Percentiles rank a stretch among this genome's conserved stretches.
Conservation (phyloP, 2,113 vertebrate species). For the Cairina moschata region DNA sequence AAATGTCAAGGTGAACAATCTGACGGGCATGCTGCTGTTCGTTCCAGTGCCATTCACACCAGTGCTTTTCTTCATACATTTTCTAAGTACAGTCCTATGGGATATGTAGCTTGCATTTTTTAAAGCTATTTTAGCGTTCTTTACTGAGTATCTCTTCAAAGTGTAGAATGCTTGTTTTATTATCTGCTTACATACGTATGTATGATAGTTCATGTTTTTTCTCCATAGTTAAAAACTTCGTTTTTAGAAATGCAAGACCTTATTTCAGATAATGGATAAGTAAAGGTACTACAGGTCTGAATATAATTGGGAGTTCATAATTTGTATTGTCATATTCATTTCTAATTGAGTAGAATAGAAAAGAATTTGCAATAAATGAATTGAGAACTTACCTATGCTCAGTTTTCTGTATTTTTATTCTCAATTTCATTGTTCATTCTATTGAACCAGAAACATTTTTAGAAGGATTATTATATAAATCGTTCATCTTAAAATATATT, state of each 20-base stretch:
- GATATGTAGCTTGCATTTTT: background rate
- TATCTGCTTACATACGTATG: background rate
- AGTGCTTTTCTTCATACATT: background rate
- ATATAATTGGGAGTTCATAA: background rate
- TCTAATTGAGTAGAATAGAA: background rate
- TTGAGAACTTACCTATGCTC: background rate
- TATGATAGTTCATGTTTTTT: background rate
- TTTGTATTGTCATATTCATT: background rate
- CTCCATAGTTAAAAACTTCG: background rate
- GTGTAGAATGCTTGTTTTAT: background rate
- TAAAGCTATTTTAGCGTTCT: background rate
- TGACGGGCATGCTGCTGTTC: background rate
- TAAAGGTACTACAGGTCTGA: background rate
- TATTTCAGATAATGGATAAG: background rate
- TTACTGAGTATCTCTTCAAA: background rate
- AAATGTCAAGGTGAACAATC: background rate
- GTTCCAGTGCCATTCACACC: background rate
- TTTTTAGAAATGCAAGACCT: background rate
- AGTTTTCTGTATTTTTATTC: background rate
- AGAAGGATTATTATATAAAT: background rate
- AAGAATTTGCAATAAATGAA: background rate
- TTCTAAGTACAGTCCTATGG: background rate
- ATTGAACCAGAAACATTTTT: background rate
- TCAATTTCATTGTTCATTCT: background rate
- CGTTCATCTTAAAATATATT: background rate